Conservation (phyloP, 2,797 vertebrate genomes). For the Galagoides demidoff region DNA sequence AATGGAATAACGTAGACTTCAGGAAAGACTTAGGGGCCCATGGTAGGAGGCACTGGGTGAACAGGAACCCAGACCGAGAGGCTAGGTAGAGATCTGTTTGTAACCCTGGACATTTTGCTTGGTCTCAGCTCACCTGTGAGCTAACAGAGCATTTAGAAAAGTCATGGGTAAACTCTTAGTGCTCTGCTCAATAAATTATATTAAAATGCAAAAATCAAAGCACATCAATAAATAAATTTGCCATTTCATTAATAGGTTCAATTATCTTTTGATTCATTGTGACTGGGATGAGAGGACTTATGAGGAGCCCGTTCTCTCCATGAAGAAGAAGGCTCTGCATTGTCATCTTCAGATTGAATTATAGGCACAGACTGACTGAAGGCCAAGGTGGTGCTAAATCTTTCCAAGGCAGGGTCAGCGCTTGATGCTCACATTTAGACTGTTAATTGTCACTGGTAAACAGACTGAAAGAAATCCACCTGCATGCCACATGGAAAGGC, state of each 20-base stretch:
- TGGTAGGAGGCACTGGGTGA: not conserved
- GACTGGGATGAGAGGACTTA: not conserved
- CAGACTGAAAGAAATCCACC: not conserved
- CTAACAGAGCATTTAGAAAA: not conserved
- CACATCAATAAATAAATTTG: not conserved
- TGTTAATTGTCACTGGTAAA: not conserved
- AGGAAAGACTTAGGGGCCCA: not conserved
- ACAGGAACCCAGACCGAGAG: not conserved
- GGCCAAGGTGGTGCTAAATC: not conserved
- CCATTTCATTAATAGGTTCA: not conserved
- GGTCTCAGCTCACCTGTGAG: too few species aligned
- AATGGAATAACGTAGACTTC: accelerated
- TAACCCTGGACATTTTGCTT: not conserved
- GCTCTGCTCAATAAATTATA: not conserved
- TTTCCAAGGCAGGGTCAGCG: not conserved
- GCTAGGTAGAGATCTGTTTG: not conserved
- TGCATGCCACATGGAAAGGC: not conserved
- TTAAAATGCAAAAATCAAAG: not conserved
- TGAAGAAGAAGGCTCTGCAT: not conserved
- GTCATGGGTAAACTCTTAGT: not conserved
- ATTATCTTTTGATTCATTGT: not conserved
- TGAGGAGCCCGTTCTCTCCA: not conserved
- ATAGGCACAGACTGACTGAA: not conserved
- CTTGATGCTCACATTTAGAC: not conserved
- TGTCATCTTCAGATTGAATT: not conserved